These are phyloP conservation scores for Lepidotrigona ventralis DNA, from an alignment of 1,140 invertebrate genomes.

Conservation along the genomic window DNA sequence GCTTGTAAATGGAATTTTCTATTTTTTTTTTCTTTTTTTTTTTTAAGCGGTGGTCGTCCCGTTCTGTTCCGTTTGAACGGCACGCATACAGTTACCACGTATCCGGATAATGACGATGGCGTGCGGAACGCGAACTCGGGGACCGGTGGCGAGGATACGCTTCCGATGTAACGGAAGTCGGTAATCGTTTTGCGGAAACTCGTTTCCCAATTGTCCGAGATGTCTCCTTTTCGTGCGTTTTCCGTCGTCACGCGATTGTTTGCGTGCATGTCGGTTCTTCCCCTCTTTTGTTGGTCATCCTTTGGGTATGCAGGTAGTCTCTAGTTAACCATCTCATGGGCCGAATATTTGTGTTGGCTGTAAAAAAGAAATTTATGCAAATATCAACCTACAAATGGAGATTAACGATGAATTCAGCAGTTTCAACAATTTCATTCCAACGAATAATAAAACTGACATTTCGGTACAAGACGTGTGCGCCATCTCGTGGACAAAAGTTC, in stretches of 20 bases:
- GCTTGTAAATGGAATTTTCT: background rate
- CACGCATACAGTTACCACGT: constrained; percentile 31
- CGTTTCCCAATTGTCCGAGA: constrained; percentile 60
- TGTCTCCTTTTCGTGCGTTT: constrained; percentile 24
- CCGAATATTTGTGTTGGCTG: too few relatives aligned
- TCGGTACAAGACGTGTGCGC: too few relatives aligned
- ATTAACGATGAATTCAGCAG: too few relatives aligned
- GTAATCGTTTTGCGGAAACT: constrained; percentile 71
- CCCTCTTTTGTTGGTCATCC: background rate
- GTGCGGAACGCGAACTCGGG: constrained; percentile 46
- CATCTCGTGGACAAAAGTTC: too few relatives aligned
- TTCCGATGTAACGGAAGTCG: constrained; percentile 64
- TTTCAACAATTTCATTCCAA: too few relatives aligned
- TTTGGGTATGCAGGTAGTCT: too few relatives aligned
- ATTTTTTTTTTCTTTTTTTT: too few relatives aligned
- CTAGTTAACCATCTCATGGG: too few relatives aligned
- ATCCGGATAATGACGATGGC: constrained; percentile 57
- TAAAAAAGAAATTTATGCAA: too few relatives aligned
- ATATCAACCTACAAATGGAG: too few relatives aligned
- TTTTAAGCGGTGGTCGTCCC: background rate
- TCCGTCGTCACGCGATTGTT: constrained; percentile 18
- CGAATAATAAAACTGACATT: too few relatives aligned
- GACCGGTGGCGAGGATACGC: constrained; percentile 39
- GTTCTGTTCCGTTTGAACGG: constrained; percentile 36
- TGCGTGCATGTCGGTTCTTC: background rate